Conservation (phyloP, 2,113 vertebrate genomes). For the Hemiscyllium ocellatum region DNA sequence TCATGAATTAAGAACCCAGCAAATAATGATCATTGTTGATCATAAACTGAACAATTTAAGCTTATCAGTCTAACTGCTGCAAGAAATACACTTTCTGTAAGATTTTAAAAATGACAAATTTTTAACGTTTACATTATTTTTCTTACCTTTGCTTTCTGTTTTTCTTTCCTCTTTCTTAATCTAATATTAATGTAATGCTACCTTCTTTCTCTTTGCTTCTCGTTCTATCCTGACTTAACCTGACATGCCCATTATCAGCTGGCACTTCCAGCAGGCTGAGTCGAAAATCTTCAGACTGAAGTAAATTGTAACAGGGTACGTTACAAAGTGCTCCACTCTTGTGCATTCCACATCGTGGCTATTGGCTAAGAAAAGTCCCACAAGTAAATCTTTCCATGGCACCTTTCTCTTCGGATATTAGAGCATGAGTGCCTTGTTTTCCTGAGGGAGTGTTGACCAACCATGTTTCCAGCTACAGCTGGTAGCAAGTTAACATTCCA, state of each 20-base stretch:
- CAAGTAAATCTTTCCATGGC: background rate
- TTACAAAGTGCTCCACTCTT: background rate
- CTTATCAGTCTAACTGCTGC: background rate
- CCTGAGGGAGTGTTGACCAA: background rate
- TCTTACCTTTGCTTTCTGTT: background rate
- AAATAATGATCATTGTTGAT: background rate
- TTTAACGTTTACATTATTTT: background rate
- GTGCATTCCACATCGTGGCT: background rate
- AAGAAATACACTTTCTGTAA: background rate
- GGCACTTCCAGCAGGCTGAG: background rate
- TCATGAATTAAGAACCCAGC: background rate
- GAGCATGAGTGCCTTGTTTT: background rate
- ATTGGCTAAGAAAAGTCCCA: background rate
- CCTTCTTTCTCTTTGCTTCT: background rate
- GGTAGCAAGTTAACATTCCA: background rate
- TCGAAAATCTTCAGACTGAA: background rate
- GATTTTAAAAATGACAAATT: background rate
- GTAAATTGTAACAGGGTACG: background rate
- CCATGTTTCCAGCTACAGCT: background rate
- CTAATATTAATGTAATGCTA: background rate
- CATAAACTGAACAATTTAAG: background rate
- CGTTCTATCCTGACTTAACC: background rate
- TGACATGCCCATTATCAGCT: no score
- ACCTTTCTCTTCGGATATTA: background rate
- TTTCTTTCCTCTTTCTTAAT: background rate